phyloP scores from a whole-genome alignment of 2,888 invertebrate genomes.

The Agriopis marginaria region DNA sequence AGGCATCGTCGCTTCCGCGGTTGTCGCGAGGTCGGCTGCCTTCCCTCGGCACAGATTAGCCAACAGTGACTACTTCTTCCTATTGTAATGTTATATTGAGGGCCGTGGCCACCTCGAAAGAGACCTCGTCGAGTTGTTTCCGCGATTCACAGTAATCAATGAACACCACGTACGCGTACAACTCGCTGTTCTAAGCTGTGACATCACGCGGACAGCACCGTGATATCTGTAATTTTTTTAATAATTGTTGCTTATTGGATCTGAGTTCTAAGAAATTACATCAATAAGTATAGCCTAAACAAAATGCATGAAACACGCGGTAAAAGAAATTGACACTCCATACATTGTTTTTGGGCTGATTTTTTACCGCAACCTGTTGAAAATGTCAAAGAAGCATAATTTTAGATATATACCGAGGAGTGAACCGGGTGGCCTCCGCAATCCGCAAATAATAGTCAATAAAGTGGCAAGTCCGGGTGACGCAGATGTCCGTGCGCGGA shows the following conservation, averaged over 20 bases:
- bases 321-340: background rate
- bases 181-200: background rate
- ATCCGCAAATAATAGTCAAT: slow-evolving; percentile 74
- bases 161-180: slow-evolving; percentile 4
- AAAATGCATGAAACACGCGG: background rate
- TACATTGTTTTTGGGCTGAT: slow-evolving; percentile 1
- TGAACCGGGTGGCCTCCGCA: slow-evolving; percentile 67
- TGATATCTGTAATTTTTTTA: no score
- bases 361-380: slow-evolving; percentile 11
- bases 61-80: slow-evolving; percentile 25
- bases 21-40: slow-evolving; percentile 59
- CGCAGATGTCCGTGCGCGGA: slow-evolving; percentile 59
- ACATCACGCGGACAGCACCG: background rate
- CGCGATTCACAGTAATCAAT: slow-evolving; percentile 50
- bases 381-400: slow-evolving; percentile 39
- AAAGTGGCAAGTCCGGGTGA: slow-evolving; percentile 76
- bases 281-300: background rate
- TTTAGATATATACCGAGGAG: slow-evolving; percentile 53
- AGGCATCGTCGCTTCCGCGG: slow-evolving; percentile 76
- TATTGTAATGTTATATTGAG: slow-evolving; percentile 59
- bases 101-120: slow-evolving; percentile 40
- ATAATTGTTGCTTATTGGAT: no score
- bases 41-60: slow-evolving; percentile 42
- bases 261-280: no score
- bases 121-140: slow-evolving; percentile 54